A percentile compares a stretch with the other conserved stretches of the same genome.
Evolutionary conservation across 2,113 vertebrate species (phyloP).

Genomic region (Nanorana parkeri): DNA sequence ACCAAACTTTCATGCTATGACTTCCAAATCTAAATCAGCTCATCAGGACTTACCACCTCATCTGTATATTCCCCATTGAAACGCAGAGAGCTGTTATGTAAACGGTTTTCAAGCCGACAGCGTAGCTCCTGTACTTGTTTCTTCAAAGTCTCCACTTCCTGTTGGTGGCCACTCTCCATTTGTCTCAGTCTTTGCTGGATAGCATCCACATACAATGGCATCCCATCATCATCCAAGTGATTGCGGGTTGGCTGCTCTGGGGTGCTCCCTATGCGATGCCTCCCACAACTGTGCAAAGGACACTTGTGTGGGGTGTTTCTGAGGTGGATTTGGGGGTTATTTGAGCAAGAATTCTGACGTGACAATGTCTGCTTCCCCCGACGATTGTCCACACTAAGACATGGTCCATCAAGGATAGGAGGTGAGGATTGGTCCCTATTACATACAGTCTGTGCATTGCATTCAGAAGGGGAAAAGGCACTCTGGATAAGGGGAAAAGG

Average conservation of each 20-base stretch:
- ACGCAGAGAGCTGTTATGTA: slow-evolving; percentile 75
- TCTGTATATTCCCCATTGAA: slow-evolving; percentile 91
- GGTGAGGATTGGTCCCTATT: slow-evolving; percentile 75
- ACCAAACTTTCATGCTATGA: background rate
- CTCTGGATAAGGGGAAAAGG: slow-evolving; percentile 74
- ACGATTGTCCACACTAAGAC: slow-evolving; percentile 72
- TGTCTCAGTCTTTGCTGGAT: slow-evolving; percentile 94
- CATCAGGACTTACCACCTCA: slow-evolving; percentile 84
- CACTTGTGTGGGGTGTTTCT: slow-evolving; percentile 84
- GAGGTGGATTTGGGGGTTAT: slow-evolving; percentile 76
- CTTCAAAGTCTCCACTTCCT: slow-evolving; percentile 94
- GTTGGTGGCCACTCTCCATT: slow-evolving; percentile 92
- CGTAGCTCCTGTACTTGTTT: slow-evolving; percentile 94
- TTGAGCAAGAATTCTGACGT: slow-evolving; percentile 86
- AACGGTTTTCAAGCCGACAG: slow-evolving; percentile 92
- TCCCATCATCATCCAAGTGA: slow-evolving; percentile 92
- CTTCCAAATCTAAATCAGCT: background rate
- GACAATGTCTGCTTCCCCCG: slow-evolving; percentile 75
- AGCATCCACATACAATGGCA: slow-evolving; percentile 86
- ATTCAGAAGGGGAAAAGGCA: slow-evolving; percentile 85
- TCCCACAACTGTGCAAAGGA: slow-evolving; percentile 64
- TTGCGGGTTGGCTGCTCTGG: slow-evolving; percentile 87
- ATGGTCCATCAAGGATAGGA: slow-evolving; percentile 70
- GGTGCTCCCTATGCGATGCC: slow-evolving; percentile 72
- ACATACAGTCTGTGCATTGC: slow-evolving; percentile 77